Conservation (phyloP, 2,113 vertebrate species). For the Hippolais icterina region DNA sequence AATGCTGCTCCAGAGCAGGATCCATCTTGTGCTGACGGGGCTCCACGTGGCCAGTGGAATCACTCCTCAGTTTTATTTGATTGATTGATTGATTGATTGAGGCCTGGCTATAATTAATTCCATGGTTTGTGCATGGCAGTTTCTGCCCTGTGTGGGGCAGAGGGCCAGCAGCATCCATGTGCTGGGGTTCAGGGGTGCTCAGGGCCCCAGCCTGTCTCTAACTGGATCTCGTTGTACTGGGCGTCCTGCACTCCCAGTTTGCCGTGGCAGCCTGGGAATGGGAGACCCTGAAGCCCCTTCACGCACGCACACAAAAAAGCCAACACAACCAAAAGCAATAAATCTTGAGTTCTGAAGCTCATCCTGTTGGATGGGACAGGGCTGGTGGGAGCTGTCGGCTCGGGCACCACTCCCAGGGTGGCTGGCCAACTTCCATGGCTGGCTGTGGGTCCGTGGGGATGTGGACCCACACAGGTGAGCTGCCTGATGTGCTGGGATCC, state of each 20-base stretch:
- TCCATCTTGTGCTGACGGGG: neutral
- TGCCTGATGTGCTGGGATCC: neutral
- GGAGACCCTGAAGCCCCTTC: neutral
- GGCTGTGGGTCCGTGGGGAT: accelerated
- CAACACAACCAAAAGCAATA: slow-evolving; percentile 6
- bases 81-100: neutral
- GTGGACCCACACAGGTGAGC: accelerated
- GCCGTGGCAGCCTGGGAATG: neutral
- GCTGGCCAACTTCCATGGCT: accelerated
- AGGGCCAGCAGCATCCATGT: neutral
- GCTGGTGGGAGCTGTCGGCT: accelerated
- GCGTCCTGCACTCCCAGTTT: neutral
- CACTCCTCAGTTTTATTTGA: neutral
- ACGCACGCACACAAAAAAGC: neutral
- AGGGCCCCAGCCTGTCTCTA: neutral
- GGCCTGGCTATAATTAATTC: neutral
- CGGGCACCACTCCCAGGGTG: accelerated
- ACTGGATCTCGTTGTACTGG: accelerated
- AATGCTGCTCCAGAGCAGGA: neutral
- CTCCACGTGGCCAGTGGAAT: neutral
- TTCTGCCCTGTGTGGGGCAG: neutral
- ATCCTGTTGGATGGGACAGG: neutral
- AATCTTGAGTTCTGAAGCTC: neutral
- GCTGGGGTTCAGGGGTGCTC: neutral
- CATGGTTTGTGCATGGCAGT: neutral